Conservation (phyloP, 2,797 vertebrate genomes). For the Adrianichthys oophorus region DNA sequence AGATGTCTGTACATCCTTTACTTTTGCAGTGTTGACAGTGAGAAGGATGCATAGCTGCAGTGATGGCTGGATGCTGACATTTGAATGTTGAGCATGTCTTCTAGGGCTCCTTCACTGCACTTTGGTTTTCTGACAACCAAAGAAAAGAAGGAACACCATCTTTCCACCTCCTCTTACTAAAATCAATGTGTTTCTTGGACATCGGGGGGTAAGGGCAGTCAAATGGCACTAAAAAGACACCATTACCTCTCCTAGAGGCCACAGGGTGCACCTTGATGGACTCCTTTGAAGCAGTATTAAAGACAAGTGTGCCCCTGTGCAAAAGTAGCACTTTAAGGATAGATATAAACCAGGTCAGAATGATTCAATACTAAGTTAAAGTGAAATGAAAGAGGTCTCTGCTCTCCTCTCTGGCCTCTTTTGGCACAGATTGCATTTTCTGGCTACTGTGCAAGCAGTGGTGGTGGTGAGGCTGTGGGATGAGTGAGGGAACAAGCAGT, state of each 20-base stretch:
- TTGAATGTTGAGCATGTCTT: slow-evolving; percentile 60
- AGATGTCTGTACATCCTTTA: slow-evolving; percentile 65
- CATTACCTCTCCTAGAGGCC: slow-evolving; percentile 56
- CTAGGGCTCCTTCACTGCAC: slow-evolving; percentile 55
- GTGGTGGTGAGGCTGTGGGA: slow-evolving; percentile 43
- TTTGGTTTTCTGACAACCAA: slow-evolving; percentile 44
- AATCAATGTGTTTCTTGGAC: slow-evolving; percentile 67
- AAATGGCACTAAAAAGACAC: slow-evolving; percentile 64
- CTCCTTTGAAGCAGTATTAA: slow-evolving; percentile 42
- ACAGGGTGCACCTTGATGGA: slow-evolving; percentile 65
- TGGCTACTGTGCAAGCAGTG: slow-evolving; percentile 45
- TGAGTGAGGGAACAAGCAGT: slow-evolving; percentile 43
- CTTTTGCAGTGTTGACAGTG: slow-evolving; percentile 68
- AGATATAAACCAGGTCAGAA: slow-evolving; percentile 9
- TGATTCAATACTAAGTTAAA: slow-evolving; percentile 20
- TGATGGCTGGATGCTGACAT: slow-evolving; percentile 66
- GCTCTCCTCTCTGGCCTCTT: slow-evolving; percentile 6
- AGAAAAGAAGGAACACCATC: slow-evolving; percentile 31
- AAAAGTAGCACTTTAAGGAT: slow-evolving; percentile 39
- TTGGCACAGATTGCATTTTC: slow-evolving; percentile 25
- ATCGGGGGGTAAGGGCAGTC: slow-evolving; percentile 50
- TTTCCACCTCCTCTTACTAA: slow-evolving; percentile 53
- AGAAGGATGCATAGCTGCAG: slow-evolving; percentile 65
- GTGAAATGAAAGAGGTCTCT: slow-evolving; percentile 2
- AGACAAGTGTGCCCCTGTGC: slow-evolving; percentile 62